Conservation (phyloP, 2,113 vertebrate species). For the Columbina picui region DNA sequence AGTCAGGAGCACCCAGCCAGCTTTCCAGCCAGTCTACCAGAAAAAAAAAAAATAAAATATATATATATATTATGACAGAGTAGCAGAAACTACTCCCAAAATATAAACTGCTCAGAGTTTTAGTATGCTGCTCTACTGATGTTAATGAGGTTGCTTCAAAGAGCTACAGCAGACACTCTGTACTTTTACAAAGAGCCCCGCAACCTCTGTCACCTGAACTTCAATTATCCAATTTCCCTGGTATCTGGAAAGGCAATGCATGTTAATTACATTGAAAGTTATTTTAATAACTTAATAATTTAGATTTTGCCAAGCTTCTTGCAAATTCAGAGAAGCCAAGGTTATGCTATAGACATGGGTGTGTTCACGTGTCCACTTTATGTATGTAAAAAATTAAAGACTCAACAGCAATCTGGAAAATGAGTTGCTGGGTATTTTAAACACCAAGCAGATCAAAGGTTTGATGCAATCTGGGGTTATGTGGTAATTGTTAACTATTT, state of each 20-base stretch:
- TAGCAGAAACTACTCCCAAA: neutral
- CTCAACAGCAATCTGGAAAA: slow-evolving; percentile 45
- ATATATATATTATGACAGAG: neutral
- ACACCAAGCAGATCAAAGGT: slow-evolving; percentile 13
- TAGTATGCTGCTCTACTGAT: neutral
- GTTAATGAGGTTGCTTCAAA: slow-evolving; percentile 7
- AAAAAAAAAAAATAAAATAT: neutral
- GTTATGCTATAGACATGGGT: slow-evolving; percentile 14
- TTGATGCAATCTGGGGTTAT: neutral
- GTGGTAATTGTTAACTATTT: slow-evolving; percentile 7
- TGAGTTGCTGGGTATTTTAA: neutral
- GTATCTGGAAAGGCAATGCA: neutral
- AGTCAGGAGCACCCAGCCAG: fast-evolving
- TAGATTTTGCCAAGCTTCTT: slow-evolving; percentile 10
- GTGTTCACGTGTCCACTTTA: slow-evolving; percentile 26
- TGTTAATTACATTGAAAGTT: slow-evolving; percentile 29
- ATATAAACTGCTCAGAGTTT: neutral
- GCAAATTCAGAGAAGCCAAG: slow-evolving; percentile 13
- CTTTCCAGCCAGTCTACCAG: neutral
- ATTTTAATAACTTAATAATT: slow-evolving; percentile 32
- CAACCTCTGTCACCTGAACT: neutral
- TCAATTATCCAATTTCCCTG: slow-evolving; percentile 45
- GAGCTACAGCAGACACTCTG: neutral
- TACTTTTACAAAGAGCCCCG: neutral
- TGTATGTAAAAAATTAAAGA: slow-evolving; percentile 30